Evolutionary conservation across 2,888 invertebrate species (phyloP).

Genomic region (Pegoplata infirma): DNA sequence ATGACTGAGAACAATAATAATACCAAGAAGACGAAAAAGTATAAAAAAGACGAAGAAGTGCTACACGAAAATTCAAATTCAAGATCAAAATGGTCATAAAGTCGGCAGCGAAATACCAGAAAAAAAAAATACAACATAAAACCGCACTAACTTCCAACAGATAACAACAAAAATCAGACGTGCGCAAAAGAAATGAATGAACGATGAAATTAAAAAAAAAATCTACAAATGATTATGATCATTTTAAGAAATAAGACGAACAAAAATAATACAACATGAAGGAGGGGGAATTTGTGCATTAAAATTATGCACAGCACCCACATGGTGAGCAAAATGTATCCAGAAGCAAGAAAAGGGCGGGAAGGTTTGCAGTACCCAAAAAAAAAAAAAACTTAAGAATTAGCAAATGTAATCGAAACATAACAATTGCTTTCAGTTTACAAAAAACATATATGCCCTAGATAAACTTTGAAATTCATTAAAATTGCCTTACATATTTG

Average conservation of each 20-base stretch:
- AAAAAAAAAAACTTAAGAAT: too few relatives aligned
- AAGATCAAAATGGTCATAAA: constrained; percentile 62
- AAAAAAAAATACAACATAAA: neutral
- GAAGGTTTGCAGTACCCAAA: neutral
- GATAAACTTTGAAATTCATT: too few relatives aligned
- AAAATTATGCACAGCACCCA: constrained; percentile 62
- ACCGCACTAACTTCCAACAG: neutral
- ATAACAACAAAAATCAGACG: constrained; percentile 13
- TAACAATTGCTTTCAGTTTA: too few relatives aligned
- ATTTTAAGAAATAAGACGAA: constrained; percentile 29
- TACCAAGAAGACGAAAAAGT: constrained; percentile 29
- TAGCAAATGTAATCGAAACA: too few relatives aligned
- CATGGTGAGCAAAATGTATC: constrained; percentile 51
- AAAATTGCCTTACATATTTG: too few relatives aligned
- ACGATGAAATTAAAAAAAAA: constrained; percentile 21
- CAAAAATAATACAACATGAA: constrained; percentile 10
- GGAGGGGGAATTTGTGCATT: constrained; percentile 48
- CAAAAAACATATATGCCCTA: too few relatives aligned
- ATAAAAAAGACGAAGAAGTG: constrained; percentile 45
- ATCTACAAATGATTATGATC: constrained; percentile 47
- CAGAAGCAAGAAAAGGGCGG: too few relatives aligned
- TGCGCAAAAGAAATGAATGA: constrained; percentile 42
- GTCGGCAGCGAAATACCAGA: constrained; percentile 33
- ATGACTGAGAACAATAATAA: constrained; percentile 10
- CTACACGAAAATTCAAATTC: constrained; percentile 63